Evolutionary conservation across 1,140 invertebrate genomes (phyloP), one percentile per base, ranked within the genome.

Genomic region (Coptotermes formosanus): DNA sequence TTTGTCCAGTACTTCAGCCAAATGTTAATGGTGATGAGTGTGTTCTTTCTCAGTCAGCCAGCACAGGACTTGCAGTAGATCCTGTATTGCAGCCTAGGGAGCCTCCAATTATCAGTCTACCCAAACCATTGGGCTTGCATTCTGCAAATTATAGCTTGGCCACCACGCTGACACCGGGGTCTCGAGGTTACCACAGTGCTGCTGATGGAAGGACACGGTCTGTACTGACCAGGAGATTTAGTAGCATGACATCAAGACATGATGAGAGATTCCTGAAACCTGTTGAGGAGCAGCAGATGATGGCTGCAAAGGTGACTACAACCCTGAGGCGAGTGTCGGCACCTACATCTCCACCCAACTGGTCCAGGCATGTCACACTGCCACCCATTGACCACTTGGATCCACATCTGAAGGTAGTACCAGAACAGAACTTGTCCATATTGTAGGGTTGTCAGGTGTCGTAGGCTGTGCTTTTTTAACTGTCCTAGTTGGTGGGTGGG

Each of bases 361-460:
- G 83, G 83, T 84, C 83, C 45, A 16, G 83, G 19, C 48, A 84
- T 64, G 83, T 48, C 43, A 84, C 48, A 16, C 43, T 84, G 48
- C 83, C 83, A 16, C 83, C 83, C 14, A 84, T 84, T 16, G 48
- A 84, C 30, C n/a, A 55, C n/a, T 55, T 84, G 43, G n/a, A 84
- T 52, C 30, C 38, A 16, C 6, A 1, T 25, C 4, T 38, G 6
- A 84, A 84, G 83, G 83, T 84, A 84, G 44, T 25, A 52, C 83
- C 9, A 23, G 14, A 84, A 21, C 30, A n/a, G 11, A 21, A n/a
- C n/a, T 19, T 84, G 64, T 75, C 9, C 9, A 30, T 75, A 30
- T 75, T 9, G 9, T 75, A 30, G 7, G 2, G 6, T 25, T 25
- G 8, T n/a, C 25, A 64, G 14, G 19, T 64, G 59, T 64, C 59